Percentiles rank a stretch among this genome's conserved stretches.
Conservation (phyloP, 1,140 invertebrate species). For the Heliothis subflexa region DNA sequence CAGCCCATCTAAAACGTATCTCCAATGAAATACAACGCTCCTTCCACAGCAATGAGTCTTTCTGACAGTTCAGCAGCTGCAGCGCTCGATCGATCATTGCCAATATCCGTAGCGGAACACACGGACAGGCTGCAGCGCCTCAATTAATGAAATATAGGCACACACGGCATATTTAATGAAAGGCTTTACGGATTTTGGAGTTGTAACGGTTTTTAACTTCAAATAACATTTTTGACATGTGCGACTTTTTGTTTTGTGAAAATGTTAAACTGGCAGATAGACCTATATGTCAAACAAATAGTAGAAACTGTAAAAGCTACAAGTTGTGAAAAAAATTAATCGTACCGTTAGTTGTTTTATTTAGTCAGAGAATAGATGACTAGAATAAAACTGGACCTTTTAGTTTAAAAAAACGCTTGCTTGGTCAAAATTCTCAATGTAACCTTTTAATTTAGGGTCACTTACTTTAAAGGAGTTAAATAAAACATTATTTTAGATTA, state of each 20-base stretch:
- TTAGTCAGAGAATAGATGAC: not conserved
- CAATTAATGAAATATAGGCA: not conserved
- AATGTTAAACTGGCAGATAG: too few species aligned
- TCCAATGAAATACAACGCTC: not conserved
- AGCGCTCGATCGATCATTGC: conserved; percentile 11
- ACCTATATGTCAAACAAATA: too few species aligned
- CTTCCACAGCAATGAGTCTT: conserved; percentile 13
- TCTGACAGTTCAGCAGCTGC: conserved; percentile 10
- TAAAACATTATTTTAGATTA: not conserved
- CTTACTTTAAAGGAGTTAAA: not conserved
- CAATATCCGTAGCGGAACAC: conserved; percentile 17
- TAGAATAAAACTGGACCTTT: too few species aligned
- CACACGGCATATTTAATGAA: conserved; percentile 19
- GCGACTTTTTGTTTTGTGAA: not conserved
- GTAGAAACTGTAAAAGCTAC: too few species aligned
- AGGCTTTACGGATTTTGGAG: not conserved
- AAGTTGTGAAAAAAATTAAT: not conserved
- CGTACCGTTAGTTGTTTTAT: not conserved
- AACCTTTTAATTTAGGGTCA: not conserved
- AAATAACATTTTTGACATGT: not conserved
- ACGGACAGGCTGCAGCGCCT: not conserved
- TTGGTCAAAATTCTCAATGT: not conserved
- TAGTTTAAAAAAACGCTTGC: too few species aligned
- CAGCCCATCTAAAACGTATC: not conserved
- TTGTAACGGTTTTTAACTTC: not conserved